phyloP scores from a whole-genome alignment of 2,113 vertebrate species.

The Cheilinus undulatus region DNA sequence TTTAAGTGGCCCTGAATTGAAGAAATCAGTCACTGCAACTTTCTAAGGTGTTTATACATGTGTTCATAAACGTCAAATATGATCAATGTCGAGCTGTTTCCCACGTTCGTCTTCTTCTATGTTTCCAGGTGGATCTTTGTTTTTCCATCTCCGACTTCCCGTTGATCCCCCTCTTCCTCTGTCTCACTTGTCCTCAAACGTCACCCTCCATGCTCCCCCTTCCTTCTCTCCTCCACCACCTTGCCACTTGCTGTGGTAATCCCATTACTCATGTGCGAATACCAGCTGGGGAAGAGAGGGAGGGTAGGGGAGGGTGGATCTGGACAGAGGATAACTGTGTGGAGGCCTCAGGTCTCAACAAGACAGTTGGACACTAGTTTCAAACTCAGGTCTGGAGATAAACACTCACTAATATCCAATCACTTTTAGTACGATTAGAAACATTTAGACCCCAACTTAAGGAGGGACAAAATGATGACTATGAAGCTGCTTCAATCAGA shows the following conservation, averaged over 20 bases:
- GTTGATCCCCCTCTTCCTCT: conserved; percentile 58
- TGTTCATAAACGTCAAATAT: conserved; percentile 1
- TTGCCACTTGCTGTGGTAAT: conserved; percentile 82
- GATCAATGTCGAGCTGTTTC: not conserved
- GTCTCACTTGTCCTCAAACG: conserved; percentile 66
- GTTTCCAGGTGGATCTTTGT: conserved; percentile 41
- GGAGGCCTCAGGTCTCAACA: conserved; percentile 43
- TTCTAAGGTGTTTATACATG: conserved; percentile 1
- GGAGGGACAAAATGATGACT: no score
- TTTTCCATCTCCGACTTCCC: conserved; percentile 56
- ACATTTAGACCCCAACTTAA: no score
- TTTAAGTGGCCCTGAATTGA: conserved; percentile 61
- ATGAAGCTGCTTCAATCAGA: no score
- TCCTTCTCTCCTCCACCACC: conserved; percentile 52
- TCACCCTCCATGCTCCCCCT: conserved; percentile 41
- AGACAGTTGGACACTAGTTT: conserved; percentile 46
- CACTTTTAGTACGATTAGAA: not conserved
- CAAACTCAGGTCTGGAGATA: conserved; percentile 4
- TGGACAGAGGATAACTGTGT: conserved; percentile 72
- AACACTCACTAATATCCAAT: conserved; percentile 5
- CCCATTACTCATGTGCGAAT: conserved; percentile 87
- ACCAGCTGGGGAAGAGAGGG: conserved; percentile 80
- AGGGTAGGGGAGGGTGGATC: conserved; percentile 51
- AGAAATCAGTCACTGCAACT: conserved; percentile 44
- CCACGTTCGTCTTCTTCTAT: not conserved